phyloP scores from a whole-genome alignment of 2,888 invertebrate species.

The Julus scandinavius region DNA sequence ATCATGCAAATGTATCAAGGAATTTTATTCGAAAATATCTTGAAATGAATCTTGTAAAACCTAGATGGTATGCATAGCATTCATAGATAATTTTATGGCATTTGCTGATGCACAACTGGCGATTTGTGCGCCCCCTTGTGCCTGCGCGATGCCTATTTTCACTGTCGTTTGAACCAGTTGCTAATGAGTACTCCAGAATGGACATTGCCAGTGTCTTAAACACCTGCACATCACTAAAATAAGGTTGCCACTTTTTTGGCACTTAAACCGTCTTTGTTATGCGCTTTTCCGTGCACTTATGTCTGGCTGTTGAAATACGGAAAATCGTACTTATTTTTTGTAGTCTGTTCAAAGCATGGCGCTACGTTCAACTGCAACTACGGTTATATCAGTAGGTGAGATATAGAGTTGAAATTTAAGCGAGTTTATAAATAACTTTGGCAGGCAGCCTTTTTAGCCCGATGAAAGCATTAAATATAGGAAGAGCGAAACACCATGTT shows the following conservation, averaged over 20 bases:
- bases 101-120: background rate
- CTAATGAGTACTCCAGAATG: background rate
- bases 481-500: conserved; percentile 12
- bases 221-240: conserved; percentile 7
- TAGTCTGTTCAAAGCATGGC: background rate
- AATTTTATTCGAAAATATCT: no score
- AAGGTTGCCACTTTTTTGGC: conserved; percentile 4
- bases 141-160: background rate
- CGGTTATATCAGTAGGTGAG: background rate
- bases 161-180: background rate
- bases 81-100: background rate
- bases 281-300: background rate
- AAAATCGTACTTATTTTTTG: background rate
- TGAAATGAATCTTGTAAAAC: background rate
- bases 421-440: conserved; percentile 32
- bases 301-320: background rate
- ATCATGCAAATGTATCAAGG: no score
- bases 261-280: background rate
- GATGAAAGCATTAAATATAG: background rate
- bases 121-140: background rate
- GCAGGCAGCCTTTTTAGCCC: conserved; percentile 16
- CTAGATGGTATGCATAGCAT: background rate
- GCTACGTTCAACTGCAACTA: background rate
- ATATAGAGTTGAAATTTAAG: background rate
- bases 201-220: background rate